Evolutionary conservation across 1,140 invertebrate genomes (phyloP), one percentile per base, ranked within the genome.

Genomic region (Ostrea edulis): DNA sequence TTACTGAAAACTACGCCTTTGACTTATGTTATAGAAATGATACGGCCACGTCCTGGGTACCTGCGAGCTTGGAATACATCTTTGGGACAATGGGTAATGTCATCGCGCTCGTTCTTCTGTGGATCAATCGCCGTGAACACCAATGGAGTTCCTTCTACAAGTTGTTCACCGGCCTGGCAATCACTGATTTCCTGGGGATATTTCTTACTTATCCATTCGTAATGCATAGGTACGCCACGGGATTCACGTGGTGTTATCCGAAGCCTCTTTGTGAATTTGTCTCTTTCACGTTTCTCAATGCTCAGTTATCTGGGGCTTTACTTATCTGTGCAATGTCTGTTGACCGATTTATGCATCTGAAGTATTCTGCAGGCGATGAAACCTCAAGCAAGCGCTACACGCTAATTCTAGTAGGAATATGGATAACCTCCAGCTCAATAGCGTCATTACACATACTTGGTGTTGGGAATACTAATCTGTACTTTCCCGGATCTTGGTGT

Each of bases 141-240:
- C 25, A 8, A 35, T 81, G 71, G 71, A 17, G 20, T 29, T 81
- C 71, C 44, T 81, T 81, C 17, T 81, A 22, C 71, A 81, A 51
- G 25, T 22, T 81, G 5, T 29, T 81, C 44, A 51, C 25, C 3
- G 71, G 71, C 4, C 44, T 81, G 22, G 44, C 25, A 2, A 51
- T 81, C 14, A 81, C 71, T 4, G 71, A 81, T 17, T 29, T 29
- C 14, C 25, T 81, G 9, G 84, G 84, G 35, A 44, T 85, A 65
- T n/a, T 85, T 29, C 58, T 85, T 25, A 12, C 62, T 8, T 85
- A 85, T 85, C 84, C 84, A 65, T 65, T 85, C 2, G 84, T 51
- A 7, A 65, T 51, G 55, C 20, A 7, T 5, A 62, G 55, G n/a
- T 85, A 85, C 62, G 84, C 55, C 14, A 35, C 84, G 12, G 11